A percentile compares a stretch with the other conserved stretches of the same genome.
Conservation (phyloP, 2,113 vertebrate species). For the Xiphophorus hellerii region DNA sequence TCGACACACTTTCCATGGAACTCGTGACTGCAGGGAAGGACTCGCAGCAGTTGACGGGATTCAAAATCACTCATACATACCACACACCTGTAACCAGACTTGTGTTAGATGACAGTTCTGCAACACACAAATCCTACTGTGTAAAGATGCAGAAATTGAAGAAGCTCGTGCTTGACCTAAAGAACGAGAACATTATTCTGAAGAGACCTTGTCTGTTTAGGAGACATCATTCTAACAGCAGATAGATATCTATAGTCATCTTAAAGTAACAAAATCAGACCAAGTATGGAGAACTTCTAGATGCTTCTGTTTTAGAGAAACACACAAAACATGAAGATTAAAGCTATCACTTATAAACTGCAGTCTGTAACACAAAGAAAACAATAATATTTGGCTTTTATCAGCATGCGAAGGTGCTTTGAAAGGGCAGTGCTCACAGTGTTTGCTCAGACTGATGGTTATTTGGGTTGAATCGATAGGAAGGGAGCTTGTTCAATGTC, state of each 20-base stretch:
- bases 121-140: conserved; percentile 1
- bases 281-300: neutral
- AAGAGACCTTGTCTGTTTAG: neutral
- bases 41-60: conserved; percentile 97
- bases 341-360: neutral
- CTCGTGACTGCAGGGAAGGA: conserved; percentile 98
- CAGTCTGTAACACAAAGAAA: neutral
- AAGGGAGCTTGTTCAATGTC: conserved; percentile 99
- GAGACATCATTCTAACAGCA: neutral
- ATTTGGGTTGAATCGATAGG: conserved; percentile 97
- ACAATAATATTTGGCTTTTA: neutral
- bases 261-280: neutral
- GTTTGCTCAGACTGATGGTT: conserved; percentile 99
- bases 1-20: conserved; percentile 99
- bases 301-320: neutral
- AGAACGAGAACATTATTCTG: neutral
- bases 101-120: neutral
- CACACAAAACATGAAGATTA: neutral
- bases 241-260: neutral
- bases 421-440: conserved; percentile 83
- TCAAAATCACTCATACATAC: conserved; percentile 99
- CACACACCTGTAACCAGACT: conserved; percentile 87
- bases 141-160: neutral
- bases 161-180: neutral
- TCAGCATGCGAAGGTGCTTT: conserved; percentile 2